Conservation (phyloP, 2,797 vertebrate species). For the Diplodus sargus region DNA sequence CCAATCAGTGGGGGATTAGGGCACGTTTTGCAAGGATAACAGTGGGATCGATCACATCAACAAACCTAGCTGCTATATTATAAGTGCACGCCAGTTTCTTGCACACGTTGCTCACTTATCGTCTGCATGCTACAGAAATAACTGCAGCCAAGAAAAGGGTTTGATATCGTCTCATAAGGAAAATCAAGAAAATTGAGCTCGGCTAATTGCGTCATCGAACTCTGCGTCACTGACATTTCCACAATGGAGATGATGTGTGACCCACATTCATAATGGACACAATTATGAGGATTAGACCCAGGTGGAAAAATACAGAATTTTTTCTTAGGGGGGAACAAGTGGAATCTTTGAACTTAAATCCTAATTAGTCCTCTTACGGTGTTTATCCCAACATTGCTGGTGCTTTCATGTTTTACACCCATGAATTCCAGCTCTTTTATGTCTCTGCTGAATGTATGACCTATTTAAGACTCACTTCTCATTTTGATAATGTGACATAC, state of each 20-base stretch:
- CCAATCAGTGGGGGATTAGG: too few relatives aligned
- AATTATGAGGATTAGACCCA: too few relatives aligned
- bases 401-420: not conserved
- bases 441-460: slow-evolving; percentile 15
- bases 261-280: too few relatives aligned
- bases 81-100: not conserved
- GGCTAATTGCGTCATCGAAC: not conserved
- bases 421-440: slow-evolving; percentile 6
- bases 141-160: not conserved
- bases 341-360: not conserved
- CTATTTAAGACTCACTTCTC: slow-evolving; percentile 32
- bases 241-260: not conserved
- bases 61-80: not conserved
- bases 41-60: too few relatives aligned
- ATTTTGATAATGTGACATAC: slow-evolving; percentile 12
- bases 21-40: too few relatives aligned
- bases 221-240: not conserved
- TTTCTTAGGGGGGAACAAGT: not conserved
- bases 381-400: not conserved
- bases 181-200: not conserved
- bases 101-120: not conserved
- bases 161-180: not conserved
- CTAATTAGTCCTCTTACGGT: not conserved
- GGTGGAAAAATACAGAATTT: not conserved
- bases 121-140: not conserved